Evolutionary conservation across 2,113 vertebrate genomes (phyloP), one percentile per base, ranked within the genome.

Genomic region (Propithecus coquereli): DNA sequence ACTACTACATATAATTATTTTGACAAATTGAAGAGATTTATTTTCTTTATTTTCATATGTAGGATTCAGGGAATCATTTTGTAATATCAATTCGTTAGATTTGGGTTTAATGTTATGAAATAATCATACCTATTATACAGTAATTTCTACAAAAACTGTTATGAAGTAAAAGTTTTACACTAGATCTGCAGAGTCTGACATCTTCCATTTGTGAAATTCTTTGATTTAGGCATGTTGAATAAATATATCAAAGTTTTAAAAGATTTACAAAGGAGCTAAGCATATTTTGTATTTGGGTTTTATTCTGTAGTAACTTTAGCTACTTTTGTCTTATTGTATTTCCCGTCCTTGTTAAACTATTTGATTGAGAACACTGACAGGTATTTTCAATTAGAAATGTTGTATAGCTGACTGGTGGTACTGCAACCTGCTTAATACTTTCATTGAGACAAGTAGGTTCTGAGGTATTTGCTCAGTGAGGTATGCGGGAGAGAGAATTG

Each of bases 121-220:
- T 92, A 84, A 66, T 37, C 10, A n/a, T 71, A 70, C n/a, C 20
- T 90, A n/a, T 65, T 91, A 71, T 70, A 47, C 61, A 80, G 25
- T 40, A 92, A 59, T 77, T 87, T n/a, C 59, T 91, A 91, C 54
- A 74, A 76, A 88, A 89, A 87, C 61, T 85, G 30, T 61, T 84
- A 3, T 63, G 23, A 91, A 37, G 6, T 93, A 91, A 94, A 95
- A 74, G n/a, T 23, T 87, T 70, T 93, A 50, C 91, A 59, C 47
- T 89, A n/a, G 20, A 80, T 32, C 45, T 91, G 4, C 86, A 61
- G 37, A 90, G 79, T 84, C 32, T 94, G 43, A 47, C 52, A 77
- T 92, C 88, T 94, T 92, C 57, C 43, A 16, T 92, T 92, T 92
- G n/a, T 52, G 32, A 93, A 93, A 93, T 59, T 52, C 40, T 96